A percentile compares a stretch with the other conserved stretches of the same genome.
These are phyloP conservation scores for Ciconia nigra DNA, from an alignment of 2,797 vertebrate genomes.

Conservation along the genomic window DNA sequence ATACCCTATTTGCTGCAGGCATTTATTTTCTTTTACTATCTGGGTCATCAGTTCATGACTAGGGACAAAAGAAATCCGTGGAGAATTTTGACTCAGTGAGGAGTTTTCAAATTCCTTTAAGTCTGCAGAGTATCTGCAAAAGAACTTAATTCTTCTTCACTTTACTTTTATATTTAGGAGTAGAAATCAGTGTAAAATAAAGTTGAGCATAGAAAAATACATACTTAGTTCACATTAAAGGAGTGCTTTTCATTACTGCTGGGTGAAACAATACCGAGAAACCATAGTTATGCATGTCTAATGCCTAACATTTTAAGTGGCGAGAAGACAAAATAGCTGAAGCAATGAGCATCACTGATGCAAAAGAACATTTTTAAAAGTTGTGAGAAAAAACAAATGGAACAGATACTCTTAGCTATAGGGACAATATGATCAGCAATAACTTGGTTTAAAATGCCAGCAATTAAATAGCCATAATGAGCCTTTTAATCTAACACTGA, in stretches of 20 bases:
- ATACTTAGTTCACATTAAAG: background rate
- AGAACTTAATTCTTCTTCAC: background rate
- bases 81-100: conserved; percentile 5
- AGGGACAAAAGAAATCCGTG: conserved; percentile 22
- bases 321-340: background rate
- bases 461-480: background rate
- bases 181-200: background rate
- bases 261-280: background rate
- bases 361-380: background rate
- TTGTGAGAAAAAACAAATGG: background rate
- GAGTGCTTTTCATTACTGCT: background rate
- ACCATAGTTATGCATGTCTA: background rate
- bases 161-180: background rate
- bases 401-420: background rate
- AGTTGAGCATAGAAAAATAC: background rate
- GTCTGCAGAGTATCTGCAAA: background rate
- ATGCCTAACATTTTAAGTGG: background rate
- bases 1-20: conserved; percentile 29
- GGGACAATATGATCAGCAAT: background rate
- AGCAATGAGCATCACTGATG: background rate
- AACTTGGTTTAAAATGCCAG: background rate
- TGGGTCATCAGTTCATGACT: conserved; percentile 58
- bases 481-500: background rate
- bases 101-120: conserved; percentile 25
- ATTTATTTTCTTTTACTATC: conserved; percentile 55